Percentiles rank a stretch among this genome's conserved stretches.
phyloP scores from a whole-genome alignment of 2,797 vertebrate genomes.

The Arctocebus calabarensis region DNA sequence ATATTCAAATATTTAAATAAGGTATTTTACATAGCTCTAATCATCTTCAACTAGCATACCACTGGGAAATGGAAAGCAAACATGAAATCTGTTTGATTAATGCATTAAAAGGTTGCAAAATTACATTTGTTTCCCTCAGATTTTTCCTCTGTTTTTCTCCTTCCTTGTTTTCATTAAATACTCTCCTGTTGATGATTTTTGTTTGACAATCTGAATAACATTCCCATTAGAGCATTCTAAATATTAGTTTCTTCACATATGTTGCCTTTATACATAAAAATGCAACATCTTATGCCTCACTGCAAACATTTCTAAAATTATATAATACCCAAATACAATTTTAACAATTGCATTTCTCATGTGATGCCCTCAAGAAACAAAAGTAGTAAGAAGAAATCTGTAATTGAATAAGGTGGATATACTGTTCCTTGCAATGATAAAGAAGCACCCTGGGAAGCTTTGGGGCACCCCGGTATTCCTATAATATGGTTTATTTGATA shows the following conservation, averaged over 20 bases:
- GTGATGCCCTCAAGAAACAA: background rate
- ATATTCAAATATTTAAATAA: constrained; percentile 42
- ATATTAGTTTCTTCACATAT: background rate
- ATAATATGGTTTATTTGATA: background rate
- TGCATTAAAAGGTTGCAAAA: background rate
- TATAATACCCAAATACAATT: background rate
- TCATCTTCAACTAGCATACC: background rate
- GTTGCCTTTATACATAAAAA: constrained; percentile 7
- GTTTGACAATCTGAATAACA: background rate
- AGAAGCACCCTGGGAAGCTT: background rate
- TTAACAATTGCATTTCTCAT: background rate
- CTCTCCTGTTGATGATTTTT: background rate
- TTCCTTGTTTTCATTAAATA: background rate
- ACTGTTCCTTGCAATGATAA: background rate
- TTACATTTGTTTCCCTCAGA: background rate
- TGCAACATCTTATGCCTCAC: background rate
- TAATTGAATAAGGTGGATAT: background rate
- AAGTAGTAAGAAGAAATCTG: background rate
- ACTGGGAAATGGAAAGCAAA: constrained; percentile 16
- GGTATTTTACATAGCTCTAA: constrained; percentile 6
- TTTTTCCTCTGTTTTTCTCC: background rate
- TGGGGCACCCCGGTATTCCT: accelerated
- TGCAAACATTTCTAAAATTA: background rate
- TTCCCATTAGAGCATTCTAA: background rate
- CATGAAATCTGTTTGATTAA: constrained; percentile 24